A percentile compares a stretch with the other conserved stretches of the same genome.
phyloP scores from a whole-genome alignment of 2,797 vertebrate species.

The Poecilia picta region DNA sequence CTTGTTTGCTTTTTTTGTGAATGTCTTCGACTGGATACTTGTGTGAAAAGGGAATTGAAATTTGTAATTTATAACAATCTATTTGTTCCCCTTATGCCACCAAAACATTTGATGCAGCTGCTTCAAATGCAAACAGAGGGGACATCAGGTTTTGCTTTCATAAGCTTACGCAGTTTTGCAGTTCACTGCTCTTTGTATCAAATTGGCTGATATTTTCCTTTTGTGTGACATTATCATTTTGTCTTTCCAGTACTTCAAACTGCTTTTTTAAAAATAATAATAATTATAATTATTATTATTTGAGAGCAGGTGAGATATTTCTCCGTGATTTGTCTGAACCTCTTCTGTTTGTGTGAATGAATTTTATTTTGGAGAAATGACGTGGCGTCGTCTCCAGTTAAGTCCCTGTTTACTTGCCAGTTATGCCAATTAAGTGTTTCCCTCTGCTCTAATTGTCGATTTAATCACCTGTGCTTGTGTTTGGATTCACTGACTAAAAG shows the following conservation, averaged over 20 bases:
- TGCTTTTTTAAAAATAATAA: not conserved
- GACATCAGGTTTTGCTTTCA: not conserved
- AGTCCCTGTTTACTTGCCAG: slow-evolving; percentile 27
- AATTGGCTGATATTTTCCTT: not conserved
- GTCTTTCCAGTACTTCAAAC: not conserved
- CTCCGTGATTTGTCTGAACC: slow-evolving; percentile 15
- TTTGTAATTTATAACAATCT: not conserved
- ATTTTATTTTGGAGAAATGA: slow-evolving; percentile 46
- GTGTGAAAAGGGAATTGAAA: not conserved
- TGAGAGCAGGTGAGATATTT: slow-evolving; percentile 3
- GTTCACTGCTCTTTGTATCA: not conserved
- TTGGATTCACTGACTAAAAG: slow-evolving; percentile 31
- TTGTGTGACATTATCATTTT: not conserved
- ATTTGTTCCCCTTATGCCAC: not conserved
- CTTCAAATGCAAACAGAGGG: not conserved
- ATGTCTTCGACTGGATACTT: not conserved
- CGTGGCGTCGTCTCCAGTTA: slow-evolving; percentile 22
- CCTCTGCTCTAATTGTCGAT: slow-evolving; percentile 68
- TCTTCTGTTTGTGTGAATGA: slow-evolving; percentile 16
- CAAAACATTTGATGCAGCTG: not conserved
- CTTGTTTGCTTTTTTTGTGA: not conserved
- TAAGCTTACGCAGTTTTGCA: not conserved
- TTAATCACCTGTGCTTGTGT: slow-evolving; percentile 45
- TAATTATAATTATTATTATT: not conserved
- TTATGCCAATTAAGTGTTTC: slow-evolving; percentile 62